Percentiles rank a stretch among this genome's conserved stretches.
Evolutionary conservation across 2,113 vertebrate genomes (phyloP).

Genomic region (Chaenocephalus aceratus): DNA sequence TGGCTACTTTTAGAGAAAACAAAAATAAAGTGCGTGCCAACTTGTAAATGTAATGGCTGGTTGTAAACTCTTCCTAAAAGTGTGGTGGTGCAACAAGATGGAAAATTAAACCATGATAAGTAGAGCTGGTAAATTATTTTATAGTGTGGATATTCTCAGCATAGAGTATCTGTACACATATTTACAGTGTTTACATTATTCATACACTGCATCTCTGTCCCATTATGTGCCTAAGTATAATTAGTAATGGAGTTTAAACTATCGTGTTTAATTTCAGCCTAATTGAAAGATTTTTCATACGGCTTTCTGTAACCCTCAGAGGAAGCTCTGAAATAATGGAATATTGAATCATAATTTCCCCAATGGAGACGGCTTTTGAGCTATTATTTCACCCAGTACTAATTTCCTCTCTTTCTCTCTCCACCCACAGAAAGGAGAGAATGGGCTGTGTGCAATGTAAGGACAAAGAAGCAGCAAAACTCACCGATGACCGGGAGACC

Average conservation of each 20-base stretch:
- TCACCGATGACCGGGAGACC: constrained; percentile 95
- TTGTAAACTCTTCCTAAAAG: constrained; percentile 36
- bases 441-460: constrained; percentile 99
- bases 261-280: constrained; percentile 68
- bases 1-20: constrained; percentile 56
- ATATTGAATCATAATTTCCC: constrained; percentile 70
- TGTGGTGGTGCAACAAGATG: constrained; percentile 17
- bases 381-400: constrained; percentile 52
- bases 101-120: constrained; percentile 42
- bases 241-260: constrained; percentile 51
- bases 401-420: constrained; percentile 47
- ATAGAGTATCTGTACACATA: background rate
- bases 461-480: constrained; percentile 99
- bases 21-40: constrained; percentile 55
- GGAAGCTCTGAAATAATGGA: constrained; percentile 73
- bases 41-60: constrained; percentile 56
- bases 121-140: constrained; percentile 29
- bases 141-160: constrained; percentile 20
- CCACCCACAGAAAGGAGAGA: constrained; percentile 91
- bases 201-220: constrained; percentile 14
- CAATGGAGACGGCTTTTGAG: constrained; percentile 54
- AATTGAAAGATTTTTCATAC: constrained; percentile 64
- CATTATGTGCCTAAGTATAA: constrained; percentile 45
- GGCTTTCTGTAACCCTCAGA: constrained; percentile 53
- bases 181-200: constrained; percentile 14